Evolutionary conservation across 2,113 vertebrate species (phyloP), one percentile per base, ranked within the genome.

Genomic region (Myodes glareolus): DNA sequence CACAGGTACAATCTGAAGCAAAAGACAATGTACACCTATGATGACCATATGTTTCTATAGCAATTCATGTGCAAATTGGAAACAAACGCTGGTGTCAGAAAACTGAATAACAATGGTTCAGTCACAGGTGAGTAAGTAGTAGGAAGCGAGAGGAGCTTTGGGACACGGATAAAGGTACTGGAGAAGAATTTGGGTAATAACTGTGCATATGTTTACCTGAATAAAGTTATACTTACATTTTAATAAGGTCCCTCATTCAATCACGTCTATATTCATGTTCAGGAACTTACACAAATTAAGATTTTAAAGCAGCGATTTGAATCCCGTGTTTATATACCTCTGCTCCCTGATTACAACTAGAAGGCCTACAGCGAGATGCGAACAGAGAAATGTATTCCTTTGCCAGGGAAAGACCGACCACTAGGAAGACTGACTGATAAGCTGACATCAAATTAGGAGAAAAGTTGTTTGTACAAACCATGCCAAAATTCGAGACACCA

Each of bases 171-270:
- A 80, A 73, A 76, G 50, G 42, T 67, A 23, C 19, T 25, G 73
- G 73, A 42, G 73, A 27, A 75, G 39, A 76, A 68, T 75, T 58
- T 90, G 39, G 76, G 14, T 89, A 3, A 45, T 63, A 68, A 88
- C 47, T 76, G 36, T 42, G 39, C 81, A 25, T 45, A 47, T 4
- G 42, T 45, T 55, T 50, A 61, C 10, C 23, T 92, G 31, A 89
- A 52, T 89, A 58, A 90, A 94, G 36, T 92, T 86, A 72, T 63
- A 92, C 17, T 25, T 94, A 95, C 76, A 90, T 88, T 42, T 47
- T 72, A 85, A 84, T 82, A 93, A 77, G 33, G 50, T 0, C 75
- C 7, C 23, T 92, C 88, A 95, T 68, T 90, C 47, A 75, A 55
- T 81, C 88, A 55, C 63, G 19, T 52, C 14, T 67, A 88, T 84